These are phyloP conservation scores for Monomorium pharaonis DNA, from an alignment of 1,140 invertebrate species.

Conservation along the genomic window DNA sequence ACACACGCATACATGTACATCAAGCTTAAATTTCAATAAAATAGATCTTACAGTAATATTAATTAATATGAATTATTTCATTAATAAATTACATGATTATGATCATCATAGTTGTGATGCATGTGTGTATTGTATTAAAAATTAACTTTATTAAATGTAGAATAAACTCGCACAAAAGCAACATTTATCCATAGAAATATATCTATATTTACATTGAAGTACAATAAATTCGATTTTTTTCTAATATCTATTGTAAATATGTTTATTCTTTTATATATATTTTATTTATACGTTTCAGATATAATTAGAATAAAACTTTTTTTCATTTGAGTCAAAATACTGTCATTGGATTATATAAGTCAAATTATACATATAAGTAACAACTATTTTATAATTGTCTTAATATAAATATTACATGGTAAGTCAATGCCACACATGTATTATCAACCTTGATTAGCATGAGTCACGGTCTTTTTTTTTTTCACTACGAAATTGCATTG, in stretches of 20 bases:
- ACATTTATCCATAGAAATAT: slow-evolving; percentile 58
- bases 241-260: background rate
- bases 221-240: slow-evolving; percentile 54
- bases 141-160: slow-evolving; percentile 3
- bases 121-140: slow-evolving; percentile 27
- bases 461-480: background rate
- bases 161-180: slow-evolving; percentile 14
- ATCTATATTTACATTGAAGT: slow-evolving; percentile 63
- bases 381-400: background rate
- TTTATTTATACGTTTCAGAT: background rate
- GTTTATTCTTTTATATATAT: background rate
- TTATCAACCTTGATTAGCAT: background rate
- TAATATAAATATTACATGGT: background rate
- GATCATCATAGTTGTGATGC: background rate
- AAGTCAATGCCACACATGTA: background rate
- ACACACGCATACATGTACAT: background rate
- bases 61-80: background rate
- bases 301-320: background rate
- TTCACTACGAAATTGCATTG: background rate
- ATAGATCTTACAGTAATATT: background rate
- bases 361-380: slow-evolving; percentile 4
- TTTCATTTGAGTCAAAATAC: background rate
- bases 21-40: slow-evolving; percentile 15
- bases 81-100: background rate
- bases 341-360: background rate